Evolutionary conservation across 2,888 invertebrate genomes (phyloP).

Genomic region (Lypha dubia): DNA sequence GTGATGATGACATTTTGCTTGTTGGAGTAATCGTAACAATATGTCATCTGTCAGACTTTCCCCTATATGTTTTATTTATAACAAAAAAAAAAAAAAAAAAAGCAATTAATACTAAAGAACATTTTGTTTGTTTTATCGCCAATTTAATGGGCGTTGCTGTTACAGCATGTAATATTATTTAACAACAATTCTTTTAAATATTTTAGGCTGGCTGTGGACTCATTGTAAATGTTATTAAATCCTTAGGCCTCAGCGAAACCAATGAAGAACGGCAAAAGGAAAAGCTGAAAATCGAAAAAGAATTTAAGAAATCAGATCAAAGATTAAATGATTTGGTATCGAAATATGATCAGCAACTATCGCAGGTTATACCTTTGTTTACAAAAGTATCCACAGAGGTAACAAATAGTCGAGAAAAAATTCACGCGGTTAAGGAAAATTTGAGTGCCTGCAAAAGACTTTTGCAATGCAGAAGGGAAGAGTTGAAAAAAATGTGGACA

Average conservation of each 20-base stretch:
- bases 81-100: conserved; percentile 21
- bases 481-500: conserved; percentile 95
- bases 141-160: conserved; percentile 64
- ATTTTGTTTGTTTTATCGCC: conserved; percentile 33
- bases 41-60: conserved; percentile 70
- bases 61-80: conserved; percentile 51
- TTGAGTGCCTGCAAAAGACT: conserved; percentile 92
- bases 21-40: conserved; percentile 48
- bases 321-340: conserved; percentile 94
- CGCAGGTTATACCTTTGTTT: conserved; percentile 88
- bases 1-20: conserved; percentile 68
- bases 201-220: conserved; percentile 88
- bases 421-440: conserved; percentile 91
- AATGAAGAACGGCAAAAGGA: conserved; percentile 96
- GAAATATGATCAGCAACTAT: conserved; percentile 93
- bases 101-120: conserved; percentile 21
- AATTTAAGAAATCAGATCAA: conserved; percentile 95
- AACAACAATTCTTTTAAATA: neutral
- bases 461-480: conserved; percentile 95
- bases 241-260: conserved; percentile 96
- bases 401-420: conserved; percentile 89
- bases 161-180: neutral
- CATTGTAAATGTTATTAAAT: conserved; percentile 97
- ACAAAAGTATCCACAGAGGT: conserved; percentile 90
- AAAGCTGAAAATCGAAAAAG: conserved; percentile 95